Evolutionary conservation across 2,797 vertebrate genomes (phyloP).

Genomic region (Platyrinchus mystaceus): DNA sequence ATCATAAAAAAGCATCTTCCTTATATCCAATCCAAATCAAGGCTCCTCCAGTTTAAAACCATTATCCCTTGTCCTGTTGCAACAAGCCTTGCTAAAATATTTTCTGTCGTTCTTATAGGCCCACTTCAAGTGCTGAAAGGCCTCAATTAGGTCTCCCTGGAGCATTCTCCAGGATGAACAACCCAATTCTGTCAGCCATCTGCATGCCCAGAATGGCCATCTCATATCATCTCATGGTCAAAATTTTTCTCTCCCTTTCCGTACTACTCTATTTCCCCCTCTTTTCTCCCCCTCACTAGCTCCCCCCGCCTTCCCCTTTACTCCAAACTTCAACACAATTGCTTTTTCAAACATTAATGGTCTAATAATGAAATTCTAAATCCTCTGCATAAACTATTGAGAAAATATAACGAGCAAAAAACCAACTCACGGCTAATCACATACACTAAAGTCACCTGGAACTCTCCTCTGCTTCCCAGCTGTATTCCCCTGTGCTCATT

Average conservation of each 20-base stretch:
- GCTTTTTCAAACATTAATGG: not conserved
- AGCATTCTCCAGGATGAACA: not conserved
- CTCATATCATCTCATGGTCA: not conserved
- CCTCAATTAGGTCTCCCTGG: not conserved
- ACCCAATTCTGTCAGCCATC: not conserved
- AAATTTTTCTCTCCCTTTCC: not conserved
- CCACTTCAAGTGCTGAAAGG: not conserved
- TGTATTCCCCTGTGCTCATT: not conserved
- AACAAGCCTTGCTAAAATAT: not conserved
- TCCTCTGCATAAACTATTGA: not conserved
- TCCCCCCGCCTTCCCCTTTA: not conserved
- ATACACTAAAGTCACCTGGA: too few species aligned
- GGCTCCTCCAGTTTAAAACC: not conserved
- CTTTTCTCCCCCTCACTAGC: not conserved
- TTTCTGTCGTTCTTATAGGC: not conserved
- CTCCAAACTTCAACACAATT: not conserved
- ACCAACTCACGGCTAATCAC: fast-evolving
- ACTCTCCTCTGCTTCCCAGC: not conserved
- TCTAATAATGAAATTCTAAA: not conserved
- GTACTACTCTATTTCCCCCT: fast-evolving
- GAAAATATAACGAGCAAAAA: not conserved
- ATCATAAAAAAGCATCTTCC: not conserved
- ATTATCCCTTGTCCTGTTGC: not conserved
- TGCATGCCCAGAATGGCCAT: not conserved
- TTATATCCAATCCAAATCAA: not conserved